These are phyloP conservation scores for Cherax quadricarinatus DNA, from an alignment of 1,140 invertebrate species.

Conservation along the genomic window DNA sequence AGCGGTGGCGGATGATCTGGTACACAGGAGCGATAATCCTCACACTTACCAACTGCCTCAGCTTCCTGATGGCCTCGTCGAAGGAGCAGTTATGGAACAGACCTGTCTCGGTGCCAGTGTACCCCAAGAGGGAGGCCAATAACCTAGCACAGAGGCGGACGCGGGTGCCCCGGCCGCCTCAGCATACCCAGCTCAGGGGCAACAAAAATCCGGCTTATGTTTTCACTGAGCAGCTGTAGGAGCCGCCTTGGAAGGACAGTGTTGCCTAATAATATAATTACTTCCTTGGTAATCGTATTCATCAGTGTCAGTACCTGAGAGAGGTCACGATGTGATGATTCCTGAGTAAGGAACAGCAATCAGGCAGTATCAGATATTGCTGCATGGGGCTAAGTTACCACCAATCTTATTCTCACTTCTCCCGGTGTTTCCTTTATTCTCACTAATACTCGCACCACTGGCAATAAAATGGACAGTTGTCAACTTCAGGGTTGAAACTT, in stretches of 20 bases:
- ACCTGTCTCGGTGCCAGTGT: conserved; percentile 56
- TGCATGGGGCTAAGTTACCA: neutral
- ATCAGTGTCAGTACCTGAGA: neutral
- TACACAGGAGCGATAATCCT: conserved; percentile 71
- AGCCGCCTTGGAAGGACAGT: neutral
- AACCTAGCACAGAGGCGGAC: conserved; percentile 39
- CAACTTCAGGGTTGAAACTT: no score
- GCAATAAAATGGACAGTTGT: neutral
- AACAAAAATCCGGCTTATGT: conserved; percentile 55
- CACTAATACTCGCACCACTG: neutral
- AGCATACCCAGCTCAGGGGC: conserved; percentile 1
- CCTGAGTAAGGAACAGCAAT: no score
- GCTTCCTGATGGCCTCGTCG: conserved; percentile 70
- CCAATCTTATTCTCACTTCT: neutral
- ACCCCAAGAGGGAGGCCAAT: conserved; percentile 50
- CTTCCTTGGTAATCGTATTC: neutral
- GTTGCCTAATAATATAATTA: neutral
- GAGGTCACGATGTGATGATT: neutral
- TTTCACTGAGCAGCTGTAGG: conserved; percentile 58
- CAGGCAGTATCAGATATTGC: neutral
- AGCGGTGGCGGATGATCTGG: conserved; percentile 72
- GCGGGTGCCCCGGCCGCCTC: conserved; percentile 5
- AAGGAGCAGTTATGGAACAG: conserved; percentile 73
- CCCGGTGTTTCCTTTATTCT: neutral
- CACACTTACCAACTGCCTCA: conserved; percentile 69